Evolutionary conservation across 2,113 vertebrate species (phyloP), one percentile per base, ranked within the genome.

Genomic region (Cygnus buccinator): DNA sequence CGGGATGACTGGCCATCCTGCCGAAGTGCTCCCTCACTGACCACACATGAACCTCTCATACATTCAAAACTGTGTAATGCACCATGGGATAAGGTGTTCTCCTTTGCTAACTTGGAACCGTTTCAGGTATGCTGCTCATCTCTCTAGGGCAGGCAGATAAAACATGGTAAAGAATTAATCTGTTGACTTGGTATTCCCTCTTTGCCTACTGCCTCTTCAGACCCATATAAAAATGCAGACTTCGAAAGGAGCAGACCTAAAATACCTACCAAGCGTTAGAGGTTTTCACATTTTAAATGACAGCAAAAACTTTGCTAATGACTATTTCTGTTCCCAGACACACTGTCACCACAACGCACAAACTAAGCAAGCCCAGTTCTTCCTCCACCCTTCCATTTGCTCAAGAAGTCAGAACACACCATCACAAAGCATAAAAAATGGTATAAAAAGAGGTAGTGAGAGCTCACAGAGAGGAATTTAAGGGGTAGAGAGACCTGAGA

Each of bases 401-500:
- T 68, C 33, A 65, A 44, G 31, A 58, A 94, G 35, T 62, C 79
- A 57, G 41, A 94, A 70, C 29, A 39, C 46, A 84, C 13, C 3
- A n/a, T 26, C n/a, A 61, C 7, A 41, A 80, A 87, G 54, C 35
- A 87, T 16, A 11, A 92, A 73, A 83, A 65, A 29, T 1, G 3
- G 12, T 44, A 10, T 41, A 84, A 89, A 93, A 97, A 93, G 77
- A 75, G 86, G 92, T 89, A 94, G 95, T 94, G 95, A 94, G 89
- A 93, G 50, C 54, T 84, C 54, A 87, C 44, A 91, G 61, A 76
- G 80, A 81, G 66, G 79, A 93, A 90, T 95, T 84, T 50, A 75
- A 90, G 29, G 54, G 52, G 39, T 15, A 86, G 43, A 92, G 62
- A 78, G 76, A 65, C 22, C 83, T 79, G 70, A 89, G 78, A 80